phyloP scores from a whole-genome alignment of 2,113 vertebrate species.

The Tringa solitaria region DNA sequence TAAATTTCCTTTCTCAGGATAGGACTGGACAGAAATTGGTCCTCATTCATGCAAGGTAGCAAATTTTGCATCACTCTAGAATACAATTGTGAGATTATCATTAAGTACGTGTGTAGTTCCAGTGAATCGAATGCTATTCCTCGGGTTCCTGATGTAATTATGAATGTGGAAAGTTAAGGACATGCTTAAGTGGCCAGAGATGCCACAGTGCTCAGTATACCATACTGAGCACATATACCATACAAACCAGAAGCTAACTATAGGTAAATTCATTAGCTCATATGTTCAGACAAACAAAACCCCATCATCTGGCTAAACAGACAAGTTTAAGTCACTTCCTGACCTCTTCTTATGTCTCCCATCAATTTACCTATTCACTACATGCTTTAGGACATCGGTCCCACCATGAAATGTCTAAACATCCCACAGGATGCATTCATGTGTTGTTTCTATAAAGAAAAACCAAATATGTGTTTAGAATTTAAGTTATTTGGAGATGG shows the following conservation, averaged over 20 bases:
- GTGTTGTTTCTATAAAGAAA: neutral
- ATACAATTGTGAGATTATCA: fast-evolving
- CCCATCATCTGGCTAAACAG: neutral
- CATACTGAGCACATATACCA: too few relatives aligned
- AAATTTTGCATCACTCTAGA: neutral
- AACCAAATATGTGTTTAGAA: neutral
- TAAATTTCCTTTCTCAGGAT: neutral
- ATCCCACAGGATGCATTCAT: neutral
- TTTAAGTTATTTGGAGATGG: neutral
- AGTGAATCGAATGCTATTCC: neutral
- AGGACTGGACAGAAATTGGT: neutral
- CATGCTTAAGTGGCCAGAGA: neutral
- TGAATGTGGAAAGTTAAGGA: neutral
- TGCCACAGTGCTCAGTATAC: neutral
- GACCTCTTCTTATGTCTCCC: neutral
- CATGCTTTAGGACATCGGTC: neutral
- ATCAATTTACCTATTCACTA: neutral
- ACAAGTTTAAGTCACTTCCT: neutral
- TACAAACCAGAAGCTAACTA: neutral
- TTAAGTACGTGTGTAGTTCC: neutral
- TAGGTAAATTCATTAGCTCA: neutral
- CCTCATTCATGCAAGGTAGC: neutral
- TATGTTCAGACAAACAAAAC: neutral
- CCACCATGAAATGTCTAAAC: neutral
- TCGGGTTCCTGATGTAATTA: neutral